Conservation (phyloP, 1,140 invertebrate species). For the Atta texana region DNA sequence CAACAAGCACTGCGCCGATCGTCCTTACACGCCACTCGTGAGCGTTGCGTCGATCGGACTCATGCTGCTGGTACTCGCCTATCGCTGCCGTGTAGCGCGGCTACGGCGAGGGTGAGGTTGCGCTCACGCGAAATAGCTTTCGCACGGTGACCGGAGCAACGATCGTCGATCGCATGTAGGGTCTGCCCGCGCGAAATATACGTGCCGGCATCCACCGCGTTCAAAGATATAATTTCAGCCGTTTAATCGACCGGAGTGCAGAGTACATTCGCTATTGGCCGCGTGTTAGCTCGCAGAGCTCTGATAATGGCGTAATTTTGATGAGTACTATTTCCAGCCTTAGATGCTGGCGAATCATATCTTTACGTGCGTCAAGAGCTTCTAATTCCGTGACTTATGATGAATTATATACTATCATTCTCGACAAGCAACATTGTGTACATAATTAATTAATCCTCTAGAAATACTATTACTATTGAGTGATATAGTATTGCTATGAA, state of each 20-base stretch:
- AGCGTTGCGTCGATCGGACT: constrained; percentile 64
- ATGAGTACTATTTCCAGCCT: constrained; percentile 25
- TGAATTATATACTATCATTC: neutral
- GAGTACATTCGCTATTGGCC: constrained; percentile 39
- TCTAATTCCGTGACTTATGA: neutral
- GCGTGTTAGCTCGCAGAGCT: constrained; percentile 47
- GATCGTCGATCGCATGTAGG: constrained; percentile 55
- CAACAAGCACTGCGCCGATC: constrained; percentile 67
- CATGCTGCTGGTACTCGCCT: constrained; percentile 68
- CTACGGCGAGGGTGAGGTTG: constrained; percentile 50
- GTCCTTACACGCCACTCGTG: constrained; percentile 65
- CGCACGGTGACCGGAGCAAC: constrained; percentile 60
- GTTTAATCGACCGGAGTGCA: constrained; percentile 42
- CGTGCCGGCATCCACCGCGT: constrained; percentile 39
- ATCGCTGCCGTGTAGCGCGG: constrained; percentile 58
- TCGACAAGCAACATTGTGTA: neutral
- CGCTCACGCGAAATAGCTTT: constrained; percentile 64
- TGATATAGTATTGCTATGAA: no score
- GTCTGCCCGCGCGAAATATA: constrained; percentile 52
- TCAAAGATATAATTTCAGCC: constrained; percentile 57
- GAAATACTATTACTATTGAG: no score
- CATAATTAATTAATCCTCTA: neutral
- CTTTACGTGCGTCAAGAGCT: neutral
- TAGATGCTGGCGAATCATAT: neutral
- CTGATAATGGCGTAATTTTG: constrained; percentile 53